Conservation (phyloP, 2,113 vertebrate genomes). For the Drymodes brunneopygia region DNA sequence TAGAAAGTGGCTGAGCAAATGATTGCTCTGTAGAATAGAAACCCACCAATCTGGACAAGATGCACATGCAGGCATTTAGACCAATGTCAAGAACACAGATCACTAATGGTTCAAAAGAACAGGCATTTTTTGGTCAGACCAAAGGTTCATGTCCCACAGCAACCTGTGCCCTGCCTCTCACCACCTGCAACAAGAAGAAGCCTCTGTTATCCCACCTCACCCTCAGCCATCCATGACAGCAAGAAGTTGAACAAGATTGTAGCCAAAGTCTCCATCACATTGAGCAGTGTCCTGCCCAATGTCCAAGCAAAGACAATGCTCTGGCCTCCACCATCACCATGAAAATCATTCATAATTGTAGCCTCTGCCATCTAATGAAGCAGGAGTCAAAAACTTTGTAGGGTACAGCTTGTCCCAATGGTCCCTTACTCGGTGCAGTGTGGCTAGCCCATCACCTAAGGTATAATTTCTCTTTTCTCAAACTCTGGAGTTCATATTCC, state of each 20-base stretch:
- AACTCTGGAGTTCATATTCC: background rate
- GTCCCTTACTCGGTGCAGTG: fast-evolving
- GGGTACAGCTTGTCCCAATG: background rate
- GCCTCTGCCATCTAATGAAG: background rate
- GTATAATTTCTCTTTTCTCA: background rate
- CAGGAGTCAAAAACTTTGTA: background rate
- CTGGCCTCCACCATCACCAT: background rate
- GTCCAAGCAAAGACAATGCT: background rate
- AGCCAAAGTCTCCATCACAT: background rate
- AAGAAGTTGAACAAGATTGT: background rate
- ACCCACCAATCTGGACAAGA: background rate
- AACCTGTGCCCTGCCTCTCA: background rate
- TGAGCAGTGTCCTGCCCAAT: background rate
- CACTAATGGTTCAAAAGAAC: background rate
- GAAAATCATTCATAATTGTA: background rate
- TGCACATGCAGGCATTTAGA: background rate
- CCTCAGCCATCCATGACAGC: background rate
- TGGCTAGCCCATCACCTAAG: background rate
- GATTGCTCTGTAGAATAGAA: background rate
- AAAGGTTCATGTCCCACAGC: background rate
- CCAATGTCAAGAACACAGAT: background rate
- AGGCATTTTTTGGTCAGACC: background rate
- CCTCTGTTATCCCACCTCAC: background rate
- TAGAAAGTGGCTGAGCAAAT: background rate
- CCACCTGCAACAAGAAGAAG: background rate